Base-by-base conservation (phyloP, 1,140 invertebrate genomes). In the Trissolcus basalis region DNA sequence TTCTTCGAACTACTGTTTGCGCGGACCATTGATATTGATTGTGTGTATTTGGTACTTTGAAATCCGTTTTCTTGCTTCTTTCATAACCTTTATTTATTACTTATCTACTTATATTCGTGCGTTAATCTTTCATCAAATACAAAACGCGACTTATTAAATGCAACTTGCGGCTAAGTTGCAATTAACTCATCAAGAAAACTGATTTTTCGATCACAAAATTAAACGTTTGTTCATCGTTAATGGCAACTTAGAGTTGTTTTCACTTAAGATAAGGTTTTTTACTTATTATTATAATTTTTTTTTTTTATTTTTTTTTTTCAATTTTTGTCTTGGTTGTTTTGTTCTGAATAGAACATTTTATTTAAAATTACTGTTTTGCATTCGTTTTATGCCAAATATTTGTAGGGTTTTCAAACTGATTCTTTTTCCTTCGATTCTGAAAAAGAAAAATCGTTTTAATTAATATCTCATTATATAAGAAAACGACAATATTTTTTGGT, bases 341-440 rank as follows among this genome's bases (percentile, higher is more conserved):
- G n/a, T 50, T 68, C 60, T 69, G 58, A 39, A 63, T 77, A 70
- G 51, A 74, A 65, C 47, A 74, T 76, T 69, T 70, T 64, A 53
- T 60, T 61, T 56, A 75, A 77, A 74, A 67, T 78, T 63, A 68
- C 49, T 56, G 69, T 53, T 43, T 77, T 32, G 72, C 71, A 64
- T 61, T 51, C 45, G 36, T 56, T 72, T 41, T 44, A 58, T 72
- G 59, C 39, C 65, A 63, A 56, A 71, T 71, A 50, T 36, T 15
- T 10, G 54, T 8, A 54, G 44, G n/a, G 58, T 75, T 85, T 89
- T 90, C 88, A 89, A 81, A 88, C 89, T 55, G 88, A 89, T 77
- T 89, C 89, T 58, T 90, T 90, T 58, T 88, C 88, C 80, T 89
- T 89, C 35, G 88, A 89, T 81, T 89, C 89, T 90, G 79, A 56